These are phyloP conservation scores for Junco hyemalis DNA, from an alignment of 2,113 vertebrate species.

Conservation along the genomic window DNA sequence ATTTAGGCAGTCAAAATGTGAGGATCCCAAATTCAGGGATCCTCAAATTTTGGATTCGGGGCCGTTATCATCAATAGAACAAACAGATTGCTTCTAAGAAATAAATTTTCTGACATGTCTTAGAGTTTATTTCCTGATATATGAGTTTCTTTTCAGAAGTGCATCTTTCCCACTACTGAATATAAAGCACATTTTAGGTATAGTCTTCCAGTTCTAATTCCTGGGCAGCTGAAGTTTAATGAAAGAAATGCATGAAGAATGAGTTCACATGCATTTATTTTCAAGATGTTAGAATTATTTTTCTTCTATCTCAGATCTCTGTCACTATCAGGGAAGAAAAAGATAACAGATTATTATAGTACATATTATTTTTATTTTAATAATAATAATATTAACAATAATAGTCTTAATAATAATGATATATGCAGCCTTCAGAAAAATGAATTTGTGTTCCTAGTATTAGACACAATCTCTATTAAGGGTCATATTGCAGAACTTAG, in stretches of 20 bases:
- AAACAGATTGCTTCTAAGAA: background rate
- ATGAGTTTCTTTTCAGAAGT: background rate
- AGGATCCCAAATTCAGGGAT: background rate
- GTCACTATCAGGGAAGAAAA: background rate
- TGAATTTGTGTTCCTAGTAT: background rate
- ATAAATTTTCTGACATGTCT: background rate
- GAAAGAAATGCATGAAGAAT: background rate
- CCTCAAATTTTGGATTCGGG: background rate
- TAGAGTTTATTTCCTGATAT: background rate
- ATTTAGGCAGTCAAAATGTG: background rate
- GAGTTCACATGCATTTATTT: background rate
- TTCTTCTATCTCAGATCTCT: background rate
- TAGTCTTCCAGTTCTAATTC: background rate
- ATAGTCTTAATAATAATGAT: background rate
- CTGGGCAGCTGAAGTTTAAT: background rate
- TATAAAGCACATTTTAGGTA: background rate
- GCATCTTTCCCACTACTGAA: background rate
- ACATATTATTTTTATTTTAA: background rate
- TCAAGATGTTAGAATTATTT: background rate
- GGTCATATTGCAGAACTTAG: constrained; percentile 57
- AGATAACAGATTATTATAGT: background rate
- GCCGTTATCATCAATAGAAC: background rate
- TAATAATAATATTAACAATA: background rate
- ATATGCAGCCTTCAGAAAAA: background rate
- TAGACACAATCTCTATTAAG: constrained; percentile 41